Conservation (phyloP, 2,888 invertebrate genomes). For the Alviniconcha strummeri region DNA sequence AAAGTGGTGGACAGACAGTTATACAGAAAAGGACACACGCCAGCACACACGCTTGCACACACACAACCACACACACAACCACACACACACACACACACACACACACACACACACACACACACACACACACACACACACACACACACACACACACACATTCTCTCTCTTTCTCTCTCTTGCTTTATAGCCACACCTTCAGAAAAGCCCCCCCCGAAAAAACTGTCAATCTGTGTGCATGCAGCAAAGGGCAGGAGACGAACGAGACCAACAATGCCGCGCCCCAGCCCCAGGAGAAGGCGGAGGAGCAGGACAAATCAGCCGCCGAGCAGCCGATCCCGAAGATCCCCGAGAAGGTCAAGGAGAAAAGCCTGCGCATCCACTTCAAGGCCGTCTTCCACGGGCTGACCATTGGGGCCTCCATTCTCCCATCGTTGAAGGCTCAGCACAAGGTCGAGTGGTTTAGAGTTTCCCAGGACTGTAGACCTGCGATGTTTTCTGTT, state of each 20-base stretch:
- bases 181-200: no score
- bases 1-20: no score
- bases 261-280: conserved; percentile 31
- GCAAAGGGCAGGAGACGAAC: conserved; percentile 26
- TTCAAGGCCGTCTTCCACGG: conserved; percentile 79
- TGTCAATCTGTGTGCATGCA: background rate
- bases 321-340: conserved; percentile 28
- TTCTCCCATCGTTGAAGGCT: conserved; percentile 96
- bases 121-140: no score
- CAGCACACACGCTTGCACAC: no score
- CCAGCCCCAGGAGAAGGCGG: conserved; percentile 41
- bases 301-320: conserved; percentile 40
- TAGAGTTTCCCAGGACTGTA: background rate
- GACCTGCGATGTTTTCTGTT: no score
- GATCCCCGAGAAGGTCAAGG: conserved; percentile 42
- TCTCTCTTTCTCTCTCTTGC: no score
- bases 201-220: no score
- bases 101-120: no score
- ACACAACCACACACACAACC: no score
- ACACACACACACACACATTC: no score
- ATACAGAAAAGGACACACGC: no score
- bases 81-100: no score
- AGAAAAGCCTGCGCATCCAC: conserved; percentile 59
- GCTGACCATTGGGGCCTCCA: conserved; percentile 92
- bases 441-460: conserved; percentile 82